A percentile compares a stretch with the other conserved stretches of the same genome.
Conservation (phyloP, 2,113 vertebrate species). For the Saiga tatarica region DNA sequence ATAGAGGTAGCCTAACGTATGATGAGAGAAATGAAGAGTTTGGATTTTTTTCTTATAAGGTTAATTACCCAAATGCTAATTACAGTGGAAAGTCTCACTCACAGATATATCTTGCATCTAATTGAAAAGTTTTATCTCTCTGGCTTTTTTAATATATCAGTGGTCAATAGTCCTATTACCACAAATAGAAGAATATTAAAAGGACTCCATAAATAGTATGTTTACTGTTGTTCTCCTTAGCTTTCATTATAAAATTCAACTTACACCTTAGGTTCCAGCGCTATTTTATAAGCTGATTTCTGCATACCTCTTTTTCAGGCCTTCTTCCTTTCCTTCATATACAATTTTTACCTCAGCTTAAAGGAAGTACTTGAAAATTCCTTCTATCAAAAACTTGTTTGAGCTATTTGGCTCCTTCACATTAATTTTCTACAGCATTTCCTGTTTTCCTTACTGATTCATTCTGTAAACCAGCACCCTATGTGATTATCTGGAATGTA, state of each 20-base stretch:
- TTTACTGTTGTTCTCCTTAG: background rate
- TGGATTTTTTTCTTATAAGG: background rate
- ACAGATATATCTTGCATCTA: background rate
- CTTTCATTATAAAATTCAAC: background rate
- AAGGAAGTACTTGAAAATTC: background rate
- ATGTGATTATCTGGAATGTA: background rate
- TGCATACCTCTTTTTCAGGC: background rate
- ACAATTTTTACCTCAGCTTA: background rate
- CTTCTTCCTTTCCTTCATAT: background rate
- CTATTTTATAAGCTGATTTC: background rate
- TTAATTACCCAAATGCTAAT: background rate
- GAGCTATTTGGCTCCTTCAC: background rate
- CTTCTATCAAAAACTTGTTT: background rate
- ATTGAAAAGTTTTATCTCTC: background rate
- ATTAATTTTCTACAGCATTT: background rate
- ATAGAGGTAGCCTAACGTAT: background rate
- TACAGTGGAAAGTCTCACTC: background rate
- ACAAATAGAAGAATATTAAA: background rate
- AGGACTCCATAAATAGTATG: background rate
- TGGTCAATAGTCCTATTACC: background rate
- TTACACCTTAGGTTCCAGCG: background rate
- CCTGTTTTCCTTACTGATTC: background rate
- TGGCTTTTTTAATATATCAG: background rate
- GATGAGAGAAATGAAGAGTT: background rate
- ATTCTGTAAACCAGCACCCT: fast-evolving